A percentile compares a stretch with the other conserved stretches of the same genome.
Conservation (phyloP, 2,113 vertebrate species). For the Nymphicus hollandicus region DNA sequence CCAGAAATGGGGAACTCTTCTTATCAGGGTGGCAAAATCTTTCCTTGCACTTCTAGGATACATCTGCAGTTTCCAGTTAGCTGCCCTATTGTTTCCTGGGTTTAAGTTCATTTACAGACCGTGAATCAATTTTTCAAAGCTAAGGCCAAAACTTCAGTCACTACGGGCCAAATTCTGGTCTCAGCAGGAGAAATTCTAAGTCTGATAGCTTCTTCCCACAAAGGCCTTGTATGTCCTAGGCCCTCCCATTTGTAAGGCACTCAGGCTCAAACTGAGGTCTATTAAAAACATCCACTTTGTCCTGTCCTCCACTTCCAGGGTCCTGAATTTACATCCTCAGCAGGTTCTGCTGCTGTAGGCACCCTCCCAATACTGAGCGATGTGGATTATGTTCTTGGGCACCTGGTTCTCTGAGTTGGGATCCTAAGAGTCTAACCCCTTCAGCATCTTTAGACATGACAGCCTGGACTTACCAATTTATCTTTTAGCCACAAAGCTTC, state of each 20-base stretch:
- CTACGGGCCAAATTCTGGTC: neutral
- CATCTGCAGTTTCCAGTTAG: neutral
- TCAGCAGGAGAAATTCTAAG: neutral
- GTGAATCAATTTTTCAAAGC: neutral
- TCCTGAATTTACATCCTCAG: neutral
- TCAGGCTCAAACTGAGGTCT: neutral
- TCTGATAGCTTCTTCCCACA: neutral
- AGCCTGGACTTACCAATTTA: neutral
- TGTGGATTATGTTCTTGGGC: neutral
- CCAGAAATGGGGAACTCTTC: neutral
- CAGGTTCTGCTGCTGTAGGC: neutral
- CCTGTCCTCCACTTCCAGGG: neutral
- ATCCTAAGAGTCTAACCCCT: neutral
- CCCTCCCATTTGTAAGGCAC: neutral
- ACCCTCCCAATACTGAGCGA: neutral
- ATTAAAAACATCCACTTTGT: neutral
- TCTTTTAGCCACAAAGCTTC: neutral
- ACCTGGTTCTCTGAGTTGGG: neutral
- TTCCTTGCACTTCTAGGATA: accelerated
- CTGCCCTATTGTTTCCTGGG: neutral
- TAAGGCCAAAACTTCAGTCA: neutral
- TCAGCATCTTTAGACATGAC: neutral
- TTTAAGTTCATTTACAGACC: neutral
- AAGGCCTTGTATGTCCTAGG: neutral
- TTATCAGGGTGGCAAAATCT: neutral